Evolutionary conservation across 2,888 invertebrate genomes (phyloP), one percentile per base, ranked within the genome.

Genomic region (Aphidoletes aphidimyza): DNA sequence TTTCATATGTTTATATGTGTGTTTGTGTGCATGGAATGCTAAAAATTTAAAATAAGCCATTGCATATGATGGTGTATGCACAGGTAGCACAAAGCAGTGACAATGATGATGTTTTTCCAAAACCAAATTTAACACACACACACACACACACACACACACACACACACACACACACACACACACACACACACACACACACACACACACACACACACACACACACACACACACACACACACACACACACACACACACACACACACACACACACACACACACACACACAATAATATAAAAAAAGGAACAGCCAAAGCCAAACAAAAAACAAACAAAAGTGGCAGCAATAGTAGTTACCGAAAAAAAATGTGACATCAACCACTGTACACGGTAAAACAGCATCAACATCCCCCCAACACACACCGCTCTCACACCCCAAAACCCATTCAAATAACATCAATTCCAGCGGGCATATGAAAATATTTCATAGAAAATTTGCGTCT

Each of bases 401-500:
- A n/a, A n/a, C n/a, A n/a, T n/a, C n/a, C n/a, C n/a, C n/a, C n/a
- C n/a, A n/a, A n/a, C n/a, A n/a, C n/a, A n/a, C n/a, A n/a, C n/a
- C n/a, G n/a, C n/a, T n/a, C n/a, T n/a, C n/a, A n/a, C 19, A 54
- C 5, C 5, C 22, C 5, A 8, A 54, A 54, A 8, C 9, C 17
- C 17, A 6, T 78, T 36, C 11, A 36, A 78, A 78, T 34, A 36
- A 36, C 78, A 78, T 36, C 78, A 78, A 78, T 78, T 36, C 78
- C 78, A 78, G 11, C 17, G 36, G 36, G 78, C 19, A 34, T 36
- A 78, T 78, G 36, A 36, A 78, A 78, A 36, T 78, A 78, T 78
- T 78, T 78, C 36, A 78, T 34, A 78, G 78, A 78, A 78, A 78
- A 78, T 78, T n/a, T 78, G 78, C 78, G 34, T 78, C 36, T 78